phyloP scores from a whole-genome alignment of 2,797 vertebrate species.

The Pangasius krempfi region DNA sequence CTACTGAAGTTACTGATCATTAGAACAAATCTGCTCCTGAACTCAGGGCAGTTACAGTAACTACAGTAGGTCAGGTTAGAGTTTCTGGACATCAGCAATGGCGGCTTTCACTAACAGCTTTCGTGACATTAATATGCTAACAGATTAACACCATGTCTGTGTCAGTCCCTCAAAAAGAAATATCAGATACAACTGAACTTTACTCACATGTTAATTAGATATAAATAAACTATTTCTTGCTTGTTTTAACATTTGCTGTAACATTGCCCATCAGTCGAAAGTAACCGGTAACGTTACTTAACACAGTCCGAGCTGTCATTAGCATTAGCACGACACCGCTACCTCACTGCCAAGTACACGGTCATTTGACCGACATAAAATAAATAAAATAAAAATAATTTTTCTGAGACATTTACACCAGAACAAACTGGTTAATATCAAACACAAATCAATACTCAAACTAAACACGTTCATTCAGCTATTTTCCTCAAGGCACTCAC shows the following conservation, averaged over 20 bases:
- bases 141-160: background rate
- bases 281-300: background rate
- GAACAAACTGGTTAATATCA: too few relatives aligned
- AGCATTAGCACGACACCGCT: slow-evolving; percentile 34
- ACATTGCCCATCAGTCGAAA: background rate
- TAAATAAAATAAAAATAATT: too few relatives aligned
- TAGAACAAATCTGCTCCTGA: too few relatives aligned
- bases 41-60: background rate
- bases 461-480: background rate
- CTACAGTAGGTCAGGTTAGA: background rate
- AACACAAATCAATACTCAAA: too few relatives aligned
- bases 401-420: background rate
- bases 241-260: background rate
- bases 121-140: background rate
- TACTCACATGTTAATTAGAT: too few relatives aligned
- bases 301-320: background rate
- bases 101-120: background rate
- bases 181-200: background rate
- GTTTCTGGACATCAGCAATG: background rate
- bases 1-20: background rate
- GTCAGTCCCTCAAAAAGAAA: background rate
- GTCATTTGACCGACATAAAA: background rate
- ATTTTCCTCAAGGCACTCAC: slow-evolving; percentile 18
- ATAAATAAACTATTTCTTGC: too few relatives aligned
- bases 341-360: background rate